Percentiles rank a stretch among this genome's conserved stretches.
These are phyloP conservation scores for Branchipolynoe longqiensis DNA, from an alignment of 2,888 invertebrate genomes.

Conservation along the genomic window DNA sequence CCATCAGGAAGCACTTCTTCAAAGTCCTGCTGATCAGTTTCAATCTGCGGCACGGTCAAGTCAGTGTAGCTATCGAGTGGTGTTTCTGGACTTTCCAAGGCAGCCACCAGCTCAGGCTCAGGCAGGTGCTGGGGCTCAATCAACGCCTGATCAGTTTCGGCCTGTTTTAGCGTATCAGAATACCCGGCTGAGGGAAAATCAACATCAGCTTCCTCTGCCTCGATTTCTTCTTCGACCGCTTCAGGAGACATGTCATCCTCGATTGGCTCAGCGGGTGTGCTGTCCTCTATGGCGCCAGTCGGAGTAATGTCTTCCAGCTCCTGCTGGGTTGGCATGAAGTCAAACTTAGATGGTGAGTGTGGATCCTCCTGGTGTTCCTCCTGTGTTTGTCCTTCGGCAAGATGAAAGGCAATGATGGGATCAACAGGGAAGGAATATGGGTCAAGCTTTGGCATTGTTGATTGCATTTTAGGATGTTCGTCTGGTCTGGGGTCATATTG, in stretches of 20 bases:
- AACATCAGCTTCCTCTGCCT: conserved; percentile 82
- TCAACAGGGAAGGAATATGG: conserved; percentile 50
- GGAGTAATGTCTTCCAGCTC: conserved; percentile 38
- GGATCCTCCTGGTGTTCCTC: conserved; percentile 41
- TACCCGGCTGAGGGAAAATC: conserved; percentile 46
- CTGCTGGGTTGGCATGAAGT: conserved; percentile 78
- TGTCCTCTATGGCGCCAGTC: conserved; percentile 35
- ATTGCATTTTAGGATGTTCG: conserved; percentile 24
- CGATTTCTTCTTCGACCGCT: conserved; percentile 77
- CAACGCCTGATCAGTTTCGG: background rate
- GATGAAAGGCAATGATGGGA: conserved; percentile 29
- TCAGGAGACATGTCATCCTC: conserved; percentile 69
- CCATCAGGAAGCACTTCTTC: conserved; percentile 60
- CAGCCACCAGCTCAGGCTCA: conserved; percentile 19
- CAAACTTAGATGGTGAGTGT: conserved; percentile 80
- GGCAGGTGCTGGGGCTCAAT: conserved; percentile 34
- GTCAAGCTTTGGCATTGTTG: conserved; percentile 50
- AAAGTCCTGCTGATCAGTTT: conserved; percentile 61
- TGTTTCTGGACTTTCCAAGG: conserved; percentile 43
- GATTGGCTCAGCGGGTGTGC: conserved; percentile 37
- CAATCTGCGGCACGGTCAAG: conserved; percentile 39
- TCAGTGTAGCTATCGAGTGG: background rate
- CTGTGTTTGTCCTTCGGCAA: background rate
- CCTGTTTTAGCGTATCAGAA: background rate
- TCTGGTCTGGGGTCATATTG: conserved; percentile 43